These are phyloP conservation scores for Pomacea canaliculata DNA, from an alignment of 2,888 invertebrate species.

Conservation along the genomic window DNA sequence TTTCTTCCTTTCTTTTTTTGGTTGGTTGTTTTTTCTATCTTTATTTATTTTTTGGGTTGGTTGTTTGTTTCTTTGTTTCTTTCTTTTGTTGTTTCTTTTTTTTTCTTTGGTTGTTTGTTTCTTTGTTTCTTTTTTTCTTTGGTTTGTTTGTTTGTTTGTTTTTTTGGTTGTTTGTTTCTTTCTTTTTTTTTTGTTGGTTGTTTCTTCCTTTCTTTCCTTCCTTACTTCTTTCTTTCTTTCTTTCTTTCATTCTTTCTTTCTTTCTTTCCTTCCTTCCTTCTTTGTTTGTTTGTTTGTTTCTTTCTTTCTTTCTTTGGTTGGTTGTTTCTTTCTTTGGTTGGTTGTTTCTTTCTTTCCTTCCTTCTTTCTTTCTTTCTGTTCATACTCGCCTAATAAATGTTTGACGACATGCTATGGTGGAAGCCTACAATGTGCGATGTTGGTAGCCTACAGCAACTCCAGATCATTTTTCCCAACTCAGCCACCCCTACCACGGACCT, in stretches of 20 bases:
- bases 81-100: neutral
- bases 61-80: too few relatives aligned
- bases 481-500: too few relatives aligned
- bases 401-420: too few relatives aligned
- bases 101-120: too few relatives aligned
- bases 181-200: constrained; percentile 9
- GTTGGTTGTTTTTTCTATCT: neutral
- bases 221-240: constrained; percentile 13
- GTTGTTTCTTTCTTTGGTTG: neutral
- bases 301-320: neutral
- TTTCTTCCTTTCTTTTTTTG: neutral
- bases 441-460: neutral
- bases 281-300: too few relatives aligned
- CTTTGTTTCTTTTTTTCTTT: too few relatives aligned
- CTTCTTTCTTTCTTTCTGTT: neutral
- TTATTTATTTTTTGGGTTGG: too few relatives aligned
- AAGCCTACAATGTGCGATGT: neutral
- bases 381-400: neutral
- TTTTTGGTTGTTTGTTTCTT: neutral
- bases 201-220: constrained; percentile 14
- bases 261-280: neutral
- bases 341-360: neutral
- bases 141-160: too few relatives aligned
- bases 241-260: constrained; percentile 20
- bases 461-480: too few relatives aligned